phyloP scores from a whole-genome alignment of 2,113 vertebrate species.

The Notarius quadriscutis region DNA sequence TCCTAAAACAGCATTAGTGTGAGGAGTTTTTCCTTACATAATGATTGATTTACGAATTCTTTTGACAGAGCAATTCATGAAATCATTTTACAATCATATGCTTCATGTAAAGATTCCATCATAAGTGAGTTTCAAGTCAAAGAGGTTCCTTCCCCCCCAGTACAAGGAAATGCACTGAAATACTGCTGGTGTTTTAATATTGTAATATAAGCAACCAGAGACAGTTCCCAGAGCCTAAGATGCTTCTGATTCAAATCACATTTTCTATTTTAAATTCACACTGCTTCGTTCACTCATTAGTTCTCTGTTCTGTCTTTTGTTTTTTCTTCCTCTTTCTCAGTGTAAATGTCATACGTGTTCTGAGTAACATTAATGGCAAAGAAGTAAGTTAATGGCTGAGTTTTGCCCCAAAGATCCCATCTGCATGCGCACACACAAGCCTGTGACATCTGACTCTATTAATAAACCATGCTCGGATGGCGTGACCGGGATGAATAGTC shows the following conservation, averaged over 20 bases:
- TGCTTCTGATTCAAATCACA: constrained; percentile 29
- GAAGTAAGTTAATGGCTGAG: background rate
- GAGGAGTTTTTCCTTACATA: background rate
- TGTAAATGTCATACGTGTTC: constrained; percentile 13
- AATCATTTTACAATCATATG: background rate
- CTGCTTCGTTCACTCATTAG: constrained; percentile 7
- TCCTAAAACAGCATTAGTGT: background rate
- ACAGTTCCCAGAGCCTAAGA: background rate
- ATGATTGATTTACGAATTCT: background rate
- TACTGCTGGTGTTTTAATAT: background rate
- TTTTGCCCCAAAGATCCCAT: background rate
- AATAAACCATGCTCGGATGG: background rate
- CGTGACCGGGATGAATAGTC: constrained; percentile 32
- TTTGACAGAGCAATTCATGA: background rate
- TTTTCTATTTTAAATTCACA: constrained; percentile 20
- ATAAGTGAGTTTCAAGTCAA: background rate
- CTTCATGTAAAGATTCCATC: background rate
- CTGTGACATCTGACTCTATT: constrained; percentile 3
- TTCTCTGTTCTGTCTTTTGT: background rate
- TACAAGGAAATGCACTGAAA: background rate
- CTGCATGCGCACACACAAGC: background rate
- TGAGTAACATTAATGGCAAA: background rate
- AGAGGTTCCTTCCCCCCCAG: background rate
- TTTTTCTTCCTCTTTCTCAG: background rate
- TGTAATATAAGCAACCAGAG: background rate